Base-by-base conservation (phyloP, 2,888 invertebrate genomes). In the Hyposoter dolosus region DNA sequence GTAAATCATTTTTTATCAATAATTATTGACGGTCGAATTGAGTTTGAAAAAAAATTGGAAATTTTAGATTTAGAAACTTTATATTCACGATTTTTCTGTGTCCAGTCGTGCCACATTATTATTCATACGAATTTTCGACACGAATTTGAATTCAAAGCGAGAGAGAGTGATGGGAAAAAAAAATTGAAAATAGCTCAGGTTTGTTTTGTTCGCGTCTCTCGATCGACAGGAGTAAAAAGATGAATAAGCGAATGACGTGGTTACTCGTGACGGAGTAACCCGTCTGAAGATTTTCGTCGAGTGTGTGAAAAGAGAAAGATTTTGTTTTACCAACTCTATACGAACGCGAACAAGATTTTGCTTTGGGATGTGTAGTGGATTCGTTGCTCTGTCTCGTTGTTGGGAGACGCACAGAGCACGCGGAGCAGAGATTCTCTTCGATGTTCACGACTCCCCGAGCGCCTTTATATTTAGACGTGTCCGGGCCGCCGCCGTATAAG, bases 391-490 rank as follows among this genome's bases (percentile, higher is more conserved):
- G 23, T 65, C 82, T 74, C 53, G 81, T 88, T 88, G 89, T 87
- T 88, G 84, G 87, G 85, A 87, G 82, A 88, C 89, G 90, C 89
- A 89, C 76, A 17, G 91, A 88, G 90, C 87, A 91, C 90, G 90
- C 90, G 88, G 23, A 47, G 32, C 69, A 71, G 89, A 89, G 32
- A 28, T 60, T 60, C 19, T 79, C 68, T 60, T 45, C 69, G 78
- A 78, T 43, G 65, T 53, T 78, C 81, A 53, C 65, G 66, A 88
- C 91, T 90, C 90, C 90, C 88, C 90, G 91, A 92, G 91, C 92
- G 93, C 92, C 92, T 93, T 93, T 94, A 94, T 94, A 94, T 94
- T 94, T 94, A 94, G 94, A 93, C 90, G 92, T 90, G 92, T 92
- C 93, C 92, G 93, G 93, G 93, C 92, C 91, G 93, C 91, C 92